Percentiles rank a stretch among this genome's conserved stretches.
Conservation (phyloP, 2,113 vertebrate species). For the Drymodes brunneopygia region DNA sequence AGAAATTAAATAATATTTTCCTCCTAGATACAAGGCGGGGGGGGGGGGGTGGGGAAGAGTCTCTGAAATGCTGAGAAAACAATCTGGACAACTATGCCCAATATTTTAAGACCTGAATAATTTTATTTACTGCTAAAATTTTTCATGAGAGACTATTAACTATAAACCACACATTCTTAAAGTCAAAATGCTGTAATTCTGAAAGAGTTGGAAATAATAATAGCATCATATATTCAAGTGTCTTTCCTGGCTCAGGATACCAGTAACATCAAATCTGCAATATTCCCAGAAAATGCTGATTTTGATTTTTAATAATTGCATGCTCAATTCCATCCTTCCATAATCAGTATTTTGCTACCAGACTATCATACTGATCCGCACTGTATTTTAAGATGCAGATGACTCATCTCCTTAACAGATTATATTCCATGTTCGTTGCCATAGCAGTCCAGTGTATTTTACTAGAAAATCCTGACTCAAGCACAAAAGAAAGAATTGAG, state of each 20-base stretch:
- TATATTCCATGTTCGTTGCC: not conserved
- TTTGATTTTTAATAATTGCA: conserved; percentile 12
- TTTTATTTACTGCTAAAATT: not conserved
- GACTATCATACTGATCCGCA: not conserved
- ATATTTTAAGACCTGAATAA: not conserved
- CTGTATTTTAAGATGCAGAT: conserved; percentile 35
- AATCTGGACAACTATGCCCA: not conserved
- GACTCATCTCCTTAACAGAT: conserved; percentile 17
- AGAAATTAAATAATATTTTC: not conserved
- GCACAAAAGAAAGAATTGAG: not conserved
- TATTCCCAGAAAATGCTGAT: not conserved
- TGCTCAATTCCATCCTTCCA: not conserved
- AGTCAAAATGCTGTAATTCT: not conserved
- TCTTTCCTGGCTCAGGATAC: not conserved
- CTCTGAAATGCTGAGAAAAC: not conserved
- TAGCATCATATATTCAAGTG: not conserved
- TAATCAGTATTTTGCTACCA: conserved; percentile 1
- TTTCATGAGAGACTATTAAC: not conserved
- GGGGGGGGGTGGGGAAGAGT: no score
- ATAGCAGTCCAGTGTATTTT: not conserved
- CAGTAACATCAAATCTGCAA: not conserved
- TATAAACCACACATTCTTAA: not conserved
- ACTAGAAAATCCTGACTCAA: conserved; percentile 13
- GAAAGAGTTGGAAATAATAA: not conserved
- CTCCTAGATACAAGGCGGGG: not conserved